Evolutionary conservation across 2,113 vertebrate species (phyloP).

Genomic region (Camelus bactrianus): DNA sequence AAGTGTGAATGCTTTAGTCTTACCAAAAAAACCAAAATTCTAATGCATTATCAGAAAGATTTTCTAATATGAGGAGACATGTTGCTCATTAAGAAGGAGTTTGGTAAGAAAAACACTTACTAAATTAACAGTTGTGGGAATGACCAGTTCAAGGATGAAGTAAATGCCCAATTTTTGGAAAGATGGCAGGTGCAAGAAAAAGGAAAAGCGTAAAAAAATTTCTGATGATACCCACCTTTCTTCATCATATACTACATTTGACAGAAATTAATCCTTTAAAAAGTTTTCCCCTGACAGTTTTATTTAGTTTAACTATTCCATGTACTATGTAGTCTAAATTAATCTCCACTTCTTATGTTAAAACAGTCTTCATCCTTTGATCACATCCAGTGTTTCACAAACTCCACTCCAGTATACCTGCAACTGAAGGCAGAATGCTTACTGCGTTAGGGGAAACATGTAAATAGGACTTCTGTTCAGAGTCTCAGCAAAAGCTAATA

Average conservation of each 20-base stretch:
- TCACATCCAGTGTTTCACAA: neutral
- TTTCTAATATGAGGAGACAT: constrained; percentile 31
- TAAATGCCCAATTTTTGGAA: neutral
- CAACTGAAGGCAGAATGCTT: neutral
- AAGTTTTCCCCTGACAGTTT: neutral
- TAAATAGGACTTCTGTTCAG: neutral
- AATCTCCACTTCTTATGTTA: neutral
- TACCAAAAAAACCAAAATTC: neutral
- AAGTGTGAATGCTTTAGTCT: neutral
- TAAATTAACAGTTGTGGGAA: neutral
- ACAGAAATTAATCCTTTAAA: constrained; percentile 39
- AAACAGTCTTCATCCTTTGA: constrained; percentile 25
- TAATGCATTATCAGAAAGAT: neutral
- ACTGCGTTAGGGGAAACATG: neutral
- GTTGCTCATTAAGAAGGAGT: constrained; percentile 10
- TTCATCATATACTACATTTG: neutral
- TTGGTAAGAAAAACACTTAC: neutral
- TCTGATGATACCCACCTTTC: neutral
- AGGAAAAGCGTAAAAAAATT: neutral
- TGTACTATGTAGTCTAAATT: constrained; percentile 13
- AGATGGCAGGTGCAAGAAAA: neutral
- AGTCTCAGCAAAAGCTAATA: constrained; percentile 19
- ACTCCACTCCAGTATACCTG: neutral
- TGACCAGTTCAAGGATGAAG: neutral
- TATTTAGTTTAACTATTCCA: neutral